Evolutionary conservation across 2,797 vertebrate species (phyloP).

Genomic region (Sebastes steindachneri): DNA sequence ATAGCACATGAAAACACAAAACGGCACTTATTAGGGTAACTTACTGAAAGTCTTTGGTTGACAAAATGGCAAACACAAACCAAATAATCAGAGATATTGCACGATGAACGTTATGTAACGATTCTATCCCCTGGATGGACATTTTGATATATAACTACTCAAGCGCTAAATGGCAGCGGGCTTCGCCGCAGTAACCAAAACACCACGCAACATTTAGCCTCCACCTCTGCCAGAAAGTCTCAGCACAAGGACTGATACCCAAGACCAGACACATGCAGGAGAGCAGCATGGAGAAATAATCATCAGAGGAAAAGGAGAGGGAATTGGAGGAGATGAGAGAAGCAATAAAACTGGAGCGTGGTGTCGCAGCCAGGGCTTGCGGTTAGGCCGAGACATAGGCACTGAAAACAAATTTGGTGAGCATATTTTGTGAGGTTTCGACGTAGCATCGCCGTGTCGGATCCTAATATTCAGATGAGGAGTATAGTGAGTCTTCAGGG

Average conservation of each 20-base stretch:
- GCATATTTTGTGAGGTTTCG: conserved; percentile 1
- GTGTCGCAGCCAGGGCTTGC: conserved; percentile 50
- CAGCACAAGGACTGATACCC: conserved; percentile 35
- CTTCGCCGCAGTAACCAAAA: conserved; percentile 70
- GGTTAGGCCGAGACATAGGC: conserved; percentile 34
- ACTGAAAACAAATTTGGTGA: conserved; percentile 54
- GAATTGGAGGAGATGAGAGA: conserved; percentile 47
- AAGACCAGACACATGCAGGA: conserved; percentile 43
- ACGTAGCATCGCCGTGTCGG: background rate
- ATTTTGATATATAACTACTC: conserved; percentile 35
- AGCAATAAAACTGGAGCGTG: conserved; percentile 46
- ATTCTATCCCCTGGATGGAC: conserved; percentile 2
- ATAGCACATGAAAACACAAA: conserved; percentile 38
- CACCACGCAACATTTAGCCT: conserved; percentile 63
- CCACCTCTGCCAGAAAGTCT: conserved; percentile 34
- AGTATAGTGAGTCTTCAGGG: background rate
- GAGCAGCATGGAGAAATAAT: conserved; percentile 67
- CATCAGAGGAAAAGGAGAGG: conserved; percentile 38
- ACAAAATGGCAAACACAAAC: conserved; percentile 32
- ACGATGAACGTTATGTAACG: conserved; percentile 9
- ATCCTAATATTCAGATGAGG: conserved; percentile 17
- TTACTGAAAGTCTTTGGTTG: conserved; percentile 20
- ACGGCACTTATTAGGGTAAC: conserved; percentile 39
- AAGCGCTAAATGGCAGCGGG: conserved; percentile 43
- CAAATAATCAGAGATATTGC: conserved; percentile 39